A percentile compares a stretch with the other conserved stretches of the same genome.
These are phyloP conservation scores for Fistularia tabacaria DNA, from an alignment of 2,797 vertebrate species.

Conservation along the genomic window DNA sequence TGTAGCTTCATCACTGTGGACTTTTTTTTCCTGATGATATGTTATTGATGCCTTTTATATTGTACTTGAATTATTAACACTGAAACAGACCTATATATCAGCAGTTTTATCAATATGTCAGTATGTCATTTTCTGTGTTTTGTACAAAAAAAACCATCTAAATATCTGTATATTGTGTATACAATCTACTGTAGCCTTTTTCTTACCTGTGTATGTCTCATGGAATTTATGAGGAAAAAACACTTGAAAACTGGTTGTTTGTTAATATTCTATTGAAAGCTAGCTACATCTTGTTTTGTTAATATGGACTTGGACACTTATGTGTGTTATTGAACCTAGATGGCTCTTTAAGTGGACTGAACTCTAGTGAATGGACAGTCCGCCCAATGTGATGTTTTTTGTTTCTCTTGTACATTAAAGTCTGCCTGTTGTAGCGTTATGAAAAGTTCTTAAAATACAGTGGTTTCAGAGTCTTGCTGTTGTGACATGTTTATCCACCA, in stretches of 20 bases:
- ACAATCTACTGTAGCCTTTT: conserved; percentile 48
- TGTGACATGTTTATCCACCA: no score
- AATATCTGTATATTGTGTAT: conserved; percentile 34
- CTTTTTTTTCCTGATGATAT: conserved; percentile 28
- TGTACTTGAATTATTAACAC: conserved; percentile 64
- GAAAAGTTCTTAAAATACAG: no score
- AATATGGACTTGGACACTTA: no score
- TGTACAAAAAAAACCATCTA: conserved; percentile 7
- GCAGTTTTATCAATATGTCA: conserved; percentile 34
- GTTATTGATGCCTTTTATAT: conserved; percentile 57
- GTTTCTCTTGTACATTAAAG: no score
- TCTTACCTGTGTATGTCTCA: conserved; percentile 32
- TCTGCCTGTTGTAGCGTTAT: no score
- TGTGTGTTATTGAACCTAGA: no score
- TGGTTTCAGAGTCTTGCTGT: no score
- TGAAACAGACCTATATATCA: conserved; percentile 44
- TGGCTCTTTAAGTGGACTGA: no score
- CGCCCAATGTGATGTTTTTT: no score
- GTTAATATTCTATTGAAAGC: conserved; percentile 26
- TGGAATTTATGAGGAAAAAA: conserved; percentile 21
- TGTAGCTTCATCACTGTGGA: conserved; percentile 52
- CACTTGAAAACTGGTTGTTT: conserved; percentile 27
- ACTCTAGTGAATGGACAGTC: no score
- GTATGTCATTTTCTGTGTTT: conserved; percentile 26
- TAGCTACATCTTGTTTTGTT: conserved; percentile 14